phyloP scores from a whole-genome alignment of 2,797 vertebrate species.

The Clarias pachynema region DNA sequence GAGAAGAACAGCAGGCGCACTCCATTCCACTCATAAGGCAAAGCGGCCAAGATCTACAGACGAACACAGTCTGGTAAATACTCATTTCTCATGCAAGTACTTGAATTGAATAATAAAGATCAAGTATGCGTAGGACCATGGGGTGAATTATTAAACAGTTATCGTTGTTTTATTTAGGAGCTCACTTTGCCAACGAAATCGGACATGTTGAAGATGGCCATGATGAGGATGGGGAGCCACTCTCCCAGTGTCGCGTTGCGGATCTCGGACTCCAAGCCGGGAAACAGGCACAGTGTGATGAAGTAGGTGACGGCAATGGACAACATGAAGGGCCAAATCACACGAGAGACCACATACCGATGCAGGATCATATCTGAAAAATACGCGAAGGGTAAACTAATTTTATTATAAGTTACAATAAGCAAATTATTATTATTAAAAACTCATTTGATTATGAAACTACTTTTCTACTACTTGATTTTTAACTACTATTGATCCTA shows the following conservation, averaged over 20 bases:
- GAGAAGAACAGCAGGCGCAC: slow-evolving; percentile 89
- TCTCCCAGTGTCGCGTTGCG: slow-evolving; percentile 86
- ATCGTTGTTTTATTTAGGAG: not conserved
- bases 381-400: not conserved
- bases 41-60: slow-evolving; percentile 89
- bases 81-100: not conserved
- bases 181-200: slow-evolving; percentile 98
- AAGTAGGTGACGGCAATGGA: slow-evolving; percentile 96
- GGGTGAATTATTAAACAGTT: not conserved
- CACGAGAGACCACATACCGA: slow-evolving; percentile 88
- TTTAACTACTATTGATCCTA: not conserved
- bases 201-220: slow-evolving; percentile 97
- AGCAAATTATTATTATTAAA: not conserved
- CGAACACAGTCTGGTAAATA: slow-evolving; percentile 5
- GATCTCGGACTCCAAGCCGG: slow-evolving; percentile 94
- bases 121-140: not conserved
- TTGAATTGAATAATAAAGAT: not conserved
- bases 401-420: not conserved
- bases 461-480: too few relatives aligned
- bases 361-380: slow-evolving; percentile 90
- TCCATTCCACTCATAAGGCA: slow-evolving; percentile 92
- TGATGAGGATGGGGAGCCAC: slow-evolving; percentile 97
- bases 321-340: slow-evolving; percentile 97
- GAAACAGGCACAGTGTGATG: slow-evolving; percentile 96
- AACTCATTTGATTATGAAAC: not conserved